Evolutionary conservation across 35 echinoderm and acorn worm species (phyloP), one percentile per base, ranked within the genome.

Genomic region (Apostichopus californicus): DNA sequence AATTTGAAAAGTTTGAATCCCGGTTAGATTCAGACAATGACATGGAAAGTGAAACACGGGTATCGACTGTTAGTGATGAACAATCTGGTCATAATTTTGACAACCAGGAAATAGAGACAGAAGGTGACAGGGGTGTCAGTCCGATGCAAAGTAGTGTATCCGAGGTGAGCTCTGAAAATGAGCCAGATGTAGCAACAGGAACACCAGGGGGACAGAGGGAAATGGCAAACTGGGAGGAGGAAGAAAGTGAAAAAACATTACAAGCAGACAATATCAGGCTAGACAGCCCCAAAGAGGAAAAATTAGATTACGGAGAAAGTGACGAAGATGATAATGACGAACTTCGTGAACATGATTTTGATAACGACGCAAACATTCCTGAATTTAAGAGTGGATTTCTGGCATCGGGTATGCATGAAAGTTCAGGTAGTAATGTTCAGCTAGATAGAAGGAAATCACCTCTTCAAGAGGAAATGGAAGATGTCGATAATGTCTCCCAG

Each of bases 231-330:
- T 75, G 71, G 71, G 71, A 75, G 6, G 6, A n/a, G n/a, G n/a
- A 75, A 4, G 71, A 75, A 75, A 5, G 17, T 8, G 64, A 82
- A 18, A 56, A n/a, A 22, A 9, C 21, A 63, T 83, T 61, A 25
- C 15, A 53, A 55, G 60, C 68, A 81, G 60, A 23, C 81, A 25
- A 34, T 34, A 91, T 18, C 3, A 57, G 63, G 57, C 6, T 81
- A 26, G 91, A 46, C 20, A 73, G 34, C 23, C 66, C 83, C 55
- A 88, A 90, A 46, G 77, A 90, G 79, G 93, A 94, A 73, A 77
- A 90, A 57, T 56, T 94, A 21, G 93, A 94, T 90, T 94, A 94
- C 57, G 88, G 77, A 20, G 58, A 56, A 23, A 88, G 86, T 21
- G 86, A 89, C 15, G 86, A 89, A 85, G 54, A 86, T 14, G 92